A percentile compares a stretch with the other conserved stretches of the same genome.
These are phyloP conservation scores for Metellina segmentata DNA, from an alignment of 2,888 invertebrate genomes.

Conservation along the genomic window DNA sequence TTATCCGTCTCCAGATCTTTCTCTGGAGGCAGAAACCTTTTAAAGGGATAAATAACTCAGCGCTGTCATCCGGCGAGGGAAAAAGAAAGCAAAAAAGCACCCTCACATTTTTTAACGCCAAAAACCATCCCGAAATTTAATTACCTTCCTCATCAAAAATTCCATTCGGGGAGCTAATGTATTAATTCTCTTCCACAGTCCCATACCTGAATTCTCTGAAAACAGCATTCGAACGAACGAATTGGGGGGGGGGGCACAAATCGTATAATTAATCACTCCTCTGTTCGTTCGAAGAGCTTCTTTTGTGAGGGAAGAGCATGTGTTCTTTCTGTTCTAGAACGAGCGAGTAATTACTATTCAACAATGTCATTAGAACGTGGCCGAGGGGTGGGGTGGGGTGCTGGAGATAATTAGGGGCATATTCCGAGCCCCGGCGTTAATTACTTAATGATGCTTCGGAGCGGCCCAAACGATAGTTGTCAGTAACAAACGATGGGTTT, in stretches of 20 bases:
- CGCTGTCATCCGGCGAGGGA: neutral
- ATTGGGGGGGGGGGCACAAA: neutral
- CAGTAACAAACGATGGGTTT: constrained; percentile 26
- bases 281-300: constrained; percentile 9
- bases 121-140: neutral
- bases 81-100: neutral
- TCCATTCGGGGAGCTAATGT: neutral
- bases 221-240: neutral
- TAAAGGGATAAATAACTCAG: neutral
- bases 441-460: constrained; percentile 50
- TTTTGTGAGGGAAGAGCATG: constrained; percentile 4
- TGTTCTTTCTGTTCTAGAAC: constrained; percentile 28
- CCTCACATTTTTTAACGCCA: neutral
- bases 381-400: neutral
- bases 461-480: constrained; percentile 43
- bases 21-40: neutral
- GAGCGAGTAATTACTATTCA: constrained; percentile 54
- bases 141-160: constrained; percentile 3
- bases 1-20: neutral
- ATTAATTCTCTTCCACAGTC: neutral
- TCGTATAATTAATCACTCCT: constrained; percentile 45
- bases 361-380: constrained; percentile 52
- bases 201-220: neutral
- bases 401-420: constrained; percentile 42
- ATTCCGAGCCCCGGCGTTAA: constrained; percentile 28